Evolutionary conservation across 2,797 vertebrate species (phyloP).

Genomic region (Leucoraja ocellata): DNA sequence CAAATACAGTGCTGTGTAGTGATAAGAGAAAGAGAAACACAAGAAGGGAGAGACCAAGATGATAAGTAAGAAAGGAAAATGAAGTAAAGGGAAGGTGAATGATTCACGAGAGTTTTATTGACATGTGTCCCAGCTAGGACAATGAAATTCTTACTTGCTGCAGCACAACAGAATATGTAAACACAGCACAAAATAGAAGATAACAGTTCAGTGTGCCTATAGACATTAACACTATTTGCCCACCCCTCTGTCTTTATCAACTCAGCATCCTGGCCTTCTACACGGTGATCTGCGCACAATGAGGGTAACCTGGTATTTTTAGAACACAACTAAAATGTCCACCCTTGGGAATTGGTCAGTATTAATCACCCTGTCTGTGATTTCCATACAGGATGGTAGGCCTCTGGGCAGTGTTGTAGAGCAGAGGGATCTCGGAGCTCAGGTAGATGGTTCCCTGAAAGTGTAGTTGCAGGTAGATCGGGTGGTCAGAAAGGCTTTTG

Average conservation of each 20-base stretch:
- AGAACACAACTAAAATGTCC: neutral
- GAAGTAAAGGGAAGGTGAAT: neutral
- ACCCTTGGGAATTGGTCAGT: neutral
- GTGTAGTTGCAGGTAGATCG: too few species aligned
- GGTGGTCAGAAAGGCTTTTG: too few species aligned
- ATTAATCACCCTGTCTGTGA: neutral
- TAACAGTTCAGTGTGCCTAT: too few species aligned
- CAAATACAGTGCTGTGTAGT: neutral
- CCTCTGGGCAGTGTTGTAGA: too few species aligned
- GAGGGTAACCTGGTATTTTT: neutral
- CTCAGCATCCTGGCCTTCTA: neutral
- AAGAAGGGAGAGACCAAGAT: neutral
- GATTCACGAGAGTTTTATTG: neutral
- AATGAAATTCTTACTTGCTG: too few species aligned
- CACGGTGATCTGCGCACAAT: neutral
- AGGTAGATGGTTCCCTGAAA: too few species aligned
- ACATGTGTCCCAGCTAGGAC: too few species aligned
- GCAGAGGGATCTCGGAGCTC: too few species aligned
- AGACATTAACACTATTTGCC: neutral
- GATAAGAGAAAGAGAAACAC: neutral
- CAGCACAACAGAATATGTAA: too few species aligned
- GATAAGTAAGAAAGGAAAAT: neutral
- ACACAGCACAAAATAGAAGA: too few species aligned
- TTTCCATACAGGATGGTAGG: neutral
- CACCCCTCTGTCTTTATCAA: neutral